A percentile compares a stretch with the other conserved stretches of the same genome.
Conservation (phyloP, 92 coral and sea anemone species). For the Porites divaricata region DNA sequence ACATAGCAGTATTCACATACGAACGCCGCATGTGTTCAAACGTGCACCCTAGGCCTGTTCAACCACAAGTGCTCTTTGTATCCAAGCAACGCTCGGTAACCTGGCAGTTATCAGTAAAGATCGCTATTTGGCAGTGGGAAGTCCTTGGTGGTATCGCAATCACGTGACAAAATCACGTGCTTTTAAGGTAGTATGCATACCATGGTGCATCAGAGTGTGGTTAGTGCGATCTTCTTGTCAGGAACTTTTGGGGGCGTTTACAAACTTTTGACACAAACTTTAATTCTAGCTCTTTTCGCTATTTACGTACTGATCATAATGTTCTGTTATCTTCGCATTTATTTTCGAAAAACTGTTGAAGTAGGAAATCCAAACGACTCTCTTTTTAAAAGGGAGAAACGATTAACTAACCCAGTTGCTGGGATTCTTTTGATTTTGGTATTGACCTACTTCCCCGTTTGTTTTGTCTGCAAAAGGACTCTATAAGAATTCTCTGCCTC, state of each 20-base stretch:
- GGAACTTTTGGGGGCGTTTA: neutral
- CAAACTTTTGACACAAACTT: neutral
- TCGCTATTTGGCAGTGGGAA: neutral
- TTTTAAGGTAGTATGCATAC: neutral
- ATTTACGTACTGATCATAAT: neutral
- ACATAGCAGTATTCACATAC: neutral
- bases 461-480: neutral
- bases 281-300: neutral
- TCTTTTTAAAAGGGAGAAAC: neutral
- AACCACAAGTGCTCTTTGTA: neutral
- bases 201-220: neutral
- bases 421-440: neutral
- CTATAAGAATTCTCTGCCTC: neutral
- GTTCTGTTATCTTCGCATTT: neutral
- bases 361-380: neutral
- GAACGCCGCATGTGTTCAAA: neutral
- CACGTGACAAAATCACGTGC: constrained; percentile 17
- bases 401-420: neutral
- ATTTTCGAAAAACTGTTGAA: neutral
- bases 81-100: neutral
- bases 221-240: neutral
- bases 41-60: neutral
- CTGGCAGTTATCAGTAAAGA: constrained; percentile 5
- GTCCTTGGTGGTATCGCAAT: constrained; percentile 11
- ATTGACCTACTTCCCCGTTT: neutral